These are phyloP conservation scores for Merluccius polli DNA, from an alignment of 2,797 vertebrate species.

Conservation along the genomic window DNA sequence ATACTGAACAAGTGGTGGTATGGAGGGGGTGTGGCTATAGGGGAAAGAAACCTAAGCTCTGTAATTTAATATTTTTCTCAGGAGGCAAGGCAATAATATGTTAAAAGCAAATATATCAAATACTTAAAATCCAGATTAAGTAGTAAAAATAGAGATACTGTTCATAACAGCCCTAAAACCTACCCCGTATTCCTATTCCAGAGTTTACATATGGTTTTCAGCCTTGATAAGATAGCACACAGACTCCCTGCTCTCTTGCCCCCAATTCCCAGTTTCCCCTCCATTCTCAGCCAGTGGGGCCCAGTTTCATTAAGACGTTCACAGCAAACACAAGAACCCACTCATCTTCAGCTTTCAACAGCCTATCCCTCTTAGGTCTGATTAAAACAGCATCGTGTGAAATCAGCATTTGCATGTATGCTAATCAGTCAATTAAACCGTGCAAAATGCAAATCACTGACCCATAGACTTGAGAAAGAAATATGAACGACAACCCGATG, in stretches of 20 bases:
- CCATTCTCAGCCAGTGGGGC: conserved; percentile 8
- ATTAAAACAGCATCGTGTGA: conserved; percentile 61
- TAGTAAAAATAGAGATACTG: not conserved
- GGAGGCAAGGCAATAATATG: no score
- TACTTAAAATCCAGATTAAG: not conserved
- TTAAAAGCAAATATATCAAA: no score
- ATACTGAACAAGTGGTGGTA: no score
- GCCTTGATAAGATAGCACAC: conserved; percentile 8
- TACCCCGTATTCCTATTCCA: not conserved
- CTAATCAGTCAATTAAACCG: conserved; percentile 71
- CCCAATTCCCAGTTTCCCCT: conserved; percentile 12
- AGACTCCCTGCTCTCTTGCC: conserved; percentile 12
- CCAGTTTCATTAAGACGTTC: conserved; percentile 22
- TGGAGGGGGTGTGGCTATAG: no score
- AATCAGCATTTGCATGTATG: conserved; percentile 63
- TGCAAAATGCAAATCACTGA: conserved; percentile 62
- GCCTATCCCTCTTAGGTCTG: conserved; percentile 39
- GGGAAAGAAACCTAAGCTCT: no score
- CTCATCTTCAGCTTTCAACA: conserved; percentile 11
- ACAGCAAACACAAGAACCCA: conserved; percentile 4
- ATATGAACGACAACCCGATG: conserved; percentile 16
- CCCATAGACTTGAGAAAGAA: conserved; percentile 39
- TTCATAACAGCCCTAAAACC: not conserved
- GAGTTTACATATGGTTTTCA: conserved; percentile 24
- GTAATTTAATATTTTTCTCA: no score